phyloP scores from a whole-genome alignment of 2,113 vertebrate species.

The Nyctereutes procyonoides region DNA sequence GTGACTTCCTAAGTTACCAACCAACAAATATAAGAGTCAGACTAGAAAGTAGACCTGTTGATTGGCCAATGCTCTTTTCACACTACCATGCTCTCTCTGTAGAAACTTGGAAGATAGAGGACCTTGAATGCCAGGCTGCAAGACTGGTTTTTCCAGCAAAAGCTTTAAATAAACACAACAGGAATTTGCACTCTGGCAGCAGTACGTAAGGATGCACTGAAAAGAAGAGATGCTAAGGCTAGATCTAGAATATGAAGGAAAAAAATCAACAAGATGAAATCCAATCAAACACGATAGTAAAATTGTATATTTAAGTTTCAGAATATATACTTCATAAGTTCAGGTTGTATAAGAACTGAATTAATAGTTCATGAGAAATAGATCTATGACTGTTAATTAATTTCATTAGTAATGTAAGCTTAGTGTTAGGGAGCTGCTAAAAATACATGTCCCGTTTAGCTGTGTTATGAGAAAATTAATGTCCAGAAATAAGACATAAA shows the following conservation, averaged over 20 bases:
- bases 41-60: not conserved
- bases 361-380: not conserved
- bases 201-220: not conserved
- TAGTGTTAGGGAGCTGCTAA: not conserved
- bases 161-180: constrained; percentile 27
- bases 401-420: not conserved
- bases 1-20: not conserved
- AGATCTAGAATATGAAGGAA: not conserved
- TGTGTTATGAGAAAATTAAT: constrained; percentile 27
- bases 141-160: not conserved
- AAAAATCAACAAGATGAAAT: not conserved
- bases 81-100: not conserved
- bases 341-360: not conserved
- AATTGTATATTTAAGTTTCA: not conserved
- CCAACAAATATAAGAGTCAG: not conserved
- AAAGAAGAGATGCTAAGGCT: not conserved
- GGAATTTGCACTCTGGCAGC: not conserved
- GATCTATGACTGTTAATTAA: not conserved
- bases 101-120: not conserved
- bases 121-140: not conserved
- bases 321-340: not conserved
- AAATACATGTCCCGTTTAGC: not conserved
- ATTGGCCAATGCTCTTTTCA: not conserved
- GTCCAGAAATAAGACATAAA: not conserved
- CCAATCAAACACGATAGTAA: not conserved